These are phyloP conservation scores for Stigmatopora argus DNA, from an alignment of 2,113 vertebrate species.

Conservation along the genomic window DNA sequence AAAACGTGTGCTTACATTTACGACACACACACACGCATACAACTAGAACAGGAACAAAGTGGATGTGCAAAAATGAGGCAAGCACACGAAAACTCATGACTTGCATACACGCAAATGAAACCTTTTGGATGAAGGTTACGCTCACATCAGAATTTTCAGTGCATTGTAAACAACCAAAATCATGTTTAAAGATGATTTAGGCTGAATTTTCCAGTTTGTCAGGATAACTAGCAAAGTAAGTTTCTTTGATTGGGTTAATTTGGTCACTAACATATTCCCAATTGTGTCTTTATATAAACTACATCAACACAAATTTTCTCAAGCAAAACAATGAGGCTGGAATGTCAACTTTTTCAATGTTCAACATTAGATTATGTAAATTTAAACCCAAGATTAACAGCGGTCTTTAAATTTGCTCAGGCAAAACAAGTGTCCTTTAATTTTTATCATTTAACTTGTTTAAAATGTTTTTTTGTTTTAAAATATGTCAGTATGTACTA, in stretches of 20 bases:
- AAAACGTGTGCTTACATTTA: constrained; percentile 26
- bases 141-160: background rate
- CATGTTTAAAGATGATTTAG: background rate
- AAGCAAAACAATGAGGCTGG: background rate
- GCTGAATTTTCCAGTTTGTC: background rate
- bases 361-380: no score
- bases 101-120: constrained; percentile 37
- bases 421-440: background rate
- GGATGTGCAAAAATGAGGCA: constrained; percentile 17
- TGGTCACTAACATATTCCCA: background rate
- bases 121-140: constrained; percentile 20
- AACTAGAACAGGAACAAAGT: constrained; percentile 34
- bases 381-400: background rate
- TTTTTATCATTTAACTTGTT: background rate
- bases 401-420: background rate
- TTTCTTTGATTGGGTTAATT: background rate
- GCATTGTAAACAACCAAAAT: background rate
- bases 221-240: background rate
- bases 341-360: no score
- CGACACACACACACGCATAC: constrained; percentile 11
- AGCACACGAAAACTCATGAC: constrained; percentile 40
- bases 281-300: background rate
- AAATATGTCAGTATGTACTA: no score
- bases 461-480: no score
- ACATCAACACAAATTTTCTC: background rate